These are phyloP conservation scores for Tiphia femorata DNA, from an alignment of 2,888 invertebrate genomes.

Conservation along the genomic window DNA sequence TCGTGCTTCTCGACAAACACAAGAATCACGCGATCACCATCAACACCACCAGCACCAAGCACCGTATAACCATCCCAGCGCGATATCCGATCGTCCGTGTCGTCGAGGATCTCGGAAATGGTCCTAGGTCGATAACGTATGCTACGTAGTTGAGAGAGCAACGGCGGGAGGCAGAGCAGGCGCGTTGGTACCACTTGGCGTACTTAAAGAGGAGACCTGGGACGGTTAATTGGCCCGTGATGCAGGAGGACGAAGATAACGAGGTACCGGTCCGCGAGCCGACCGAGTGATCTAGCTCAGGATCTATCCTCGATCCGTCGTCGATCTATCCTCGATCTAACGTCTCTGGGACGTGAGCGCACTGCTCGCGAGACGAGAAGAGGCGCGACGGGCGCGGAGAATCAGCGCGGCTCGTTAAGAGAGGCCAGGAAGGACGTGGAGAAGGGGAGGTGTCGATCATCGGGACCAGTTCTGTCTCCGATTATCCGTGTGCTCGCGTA, in stretches of 20 bases:
- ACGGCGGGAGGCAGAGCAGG: too few species aligned
- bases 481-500: neutral
- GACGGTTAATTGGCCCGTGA: too few species aligned
- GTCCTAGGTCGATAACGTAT: too few species aligned
- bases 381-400: conserved; percentile 13
- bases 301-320: too few species aligned
- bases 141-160: conserved; percentile 33
- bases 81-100: too few species aligned
- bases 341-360: conserved; percentile 19
- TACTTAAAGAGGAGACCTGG: too few species aligned
- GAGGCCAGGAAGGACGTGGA: neutral
- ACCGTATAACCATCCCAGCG: too few species aligned
- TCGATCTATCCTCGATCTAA: too few species aligned
- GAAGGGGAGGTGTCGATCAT: neutral
- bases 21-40: conserved; percentile 7
- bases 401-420: neutral
- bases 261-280: conserved; percentile 16
- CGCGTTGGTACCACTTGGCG: too few species aligned
- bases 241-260: conserved; percentile 14
- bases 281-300: conserved; percentile 14
- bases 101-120: too few species aligned
- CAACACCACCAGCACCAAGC: conserved; percentile 14
- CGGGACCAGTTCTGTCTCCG: neutral
- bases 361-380: conserved; percentile 12
- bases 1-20: conserved; percentile 8